These are phyloP conservation scores for Tetramorium parvispinum DNA, from an alignment of 1,140 invertebrate species.

Conservation along the genomic window DNA sequence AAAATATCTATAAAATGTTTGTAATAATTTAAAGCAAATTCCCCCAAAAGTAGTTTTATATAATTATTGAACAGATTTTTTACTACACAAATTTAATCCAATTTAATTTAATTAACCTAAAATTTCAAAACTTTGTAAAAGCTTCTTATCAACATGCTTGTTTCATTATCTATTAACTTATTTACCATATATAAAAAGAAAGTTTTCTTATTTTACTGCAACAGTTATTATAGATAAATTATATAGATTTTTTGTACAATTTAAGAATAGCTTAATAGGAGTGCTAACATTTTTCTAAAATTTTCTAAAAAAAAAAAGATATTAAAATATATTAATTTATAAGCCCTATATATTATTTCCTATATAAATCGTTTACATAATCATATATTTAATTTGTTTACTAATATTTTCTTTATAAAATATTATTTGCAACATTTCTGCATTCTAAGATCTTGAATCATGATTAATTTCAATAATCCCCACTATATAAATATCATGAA, in stretches of 20 bases:
- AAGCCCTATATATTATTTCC: background rate
- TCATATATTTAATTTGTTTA: constrained; percentile 7
- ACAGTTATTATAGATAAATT: background rate
- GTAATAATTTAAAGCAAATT: constrained; percentile 18
- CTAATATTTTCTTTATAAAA: background rate
- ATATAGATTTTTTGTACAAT: background rate
- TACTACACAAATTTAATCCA: background rate
- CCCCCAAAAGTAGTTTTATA: background rate
- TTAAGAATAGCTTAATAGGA: background rate
- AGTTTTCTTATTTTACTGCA: background rate
- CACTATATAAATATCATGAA: constrained; percentile 51
- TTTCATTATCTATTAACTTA: background rate
- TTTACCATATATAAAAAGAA: background rate
- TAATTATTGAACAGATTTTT: background rate
- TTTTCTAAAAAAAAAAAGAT: background rate
- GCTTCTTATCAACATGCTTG: background rate
- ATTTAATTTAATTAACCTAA: background rate
- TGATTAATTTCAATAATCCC: constrained; percentile 36
- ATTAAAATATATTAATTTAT: background rate
- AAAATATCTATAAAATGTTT: constrained; percentile 36
- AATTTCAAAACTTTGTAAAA: background rate
- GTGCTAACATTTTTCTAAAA: background rate
- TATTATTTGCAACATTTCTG: constrained; percentile 16
- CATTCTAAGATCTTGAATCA: background rate
- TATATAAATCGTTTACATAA: background rate